Percentiles rank a stretch among this genome's conserved stretches.
Conservation (phyloP, 1,140 invertebrate species). For the Solen grandis region DNA sequence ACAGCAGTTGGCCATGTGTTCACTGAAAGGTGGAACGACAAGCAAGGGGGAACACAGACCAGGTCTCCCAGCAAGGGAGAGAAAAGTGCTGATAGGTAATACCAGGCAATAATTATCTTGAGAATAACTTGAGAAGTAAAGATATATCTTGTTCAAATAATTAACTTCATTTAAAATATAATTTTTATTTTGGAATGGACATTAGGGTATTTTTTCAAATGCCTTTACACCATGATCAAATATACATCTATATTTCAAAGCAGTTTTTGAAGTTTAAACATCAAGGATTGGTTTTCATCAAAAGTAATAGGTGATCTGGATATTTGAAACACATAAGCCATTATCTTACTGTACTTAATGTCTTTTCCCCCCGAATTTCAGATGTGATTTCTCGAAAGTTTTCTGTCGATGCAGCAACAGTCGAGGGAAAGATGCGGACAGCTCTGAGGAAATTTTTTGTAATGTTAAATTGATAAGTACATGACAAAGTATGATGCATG, state of each 20-base stretch:
- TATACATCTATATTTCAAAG: neutral
- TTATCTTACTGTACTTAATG: neutral
- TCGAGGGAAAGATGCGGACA: neutral
- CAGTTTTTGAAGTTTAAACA: neutral
- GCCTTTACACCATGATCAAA: neutral
- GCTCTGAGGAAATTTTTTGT: neutral
- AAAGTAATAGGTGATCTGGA: neutral
- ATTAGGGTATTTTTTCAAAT: neutral
- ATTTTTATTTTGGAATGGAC: neutral
- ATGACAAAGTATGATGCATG: too few relatives aligned
- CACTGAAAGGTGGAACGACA: neutral
- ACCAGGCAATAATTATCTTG: too few relatives aligned
- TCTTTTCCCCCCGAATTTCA: neutral
- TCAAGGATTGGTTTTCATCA: neutral
- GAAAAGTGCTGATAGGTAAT: neutral
- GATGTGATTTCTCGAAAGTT: constrained; percentile 5
- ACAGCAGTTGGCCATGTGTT: neutral
- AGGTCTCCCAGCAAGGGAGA: neutral
- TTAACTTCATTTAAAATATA: too few relatives aligned
- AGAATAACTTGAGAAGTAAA: too few relatives aligned
- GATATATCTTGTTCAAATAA: too few relatives aligned
- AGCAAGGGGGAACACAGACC: neutral
- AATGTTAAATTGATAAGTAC: constrained; percentile 4
- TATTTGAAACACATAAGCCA: neutral
- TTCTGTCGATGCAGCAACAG: neutral